Evolutionary conservation across 2,113 vertebrate genomes (phyloP).

Genomic region (Muntiacus reevesi): DNA sequence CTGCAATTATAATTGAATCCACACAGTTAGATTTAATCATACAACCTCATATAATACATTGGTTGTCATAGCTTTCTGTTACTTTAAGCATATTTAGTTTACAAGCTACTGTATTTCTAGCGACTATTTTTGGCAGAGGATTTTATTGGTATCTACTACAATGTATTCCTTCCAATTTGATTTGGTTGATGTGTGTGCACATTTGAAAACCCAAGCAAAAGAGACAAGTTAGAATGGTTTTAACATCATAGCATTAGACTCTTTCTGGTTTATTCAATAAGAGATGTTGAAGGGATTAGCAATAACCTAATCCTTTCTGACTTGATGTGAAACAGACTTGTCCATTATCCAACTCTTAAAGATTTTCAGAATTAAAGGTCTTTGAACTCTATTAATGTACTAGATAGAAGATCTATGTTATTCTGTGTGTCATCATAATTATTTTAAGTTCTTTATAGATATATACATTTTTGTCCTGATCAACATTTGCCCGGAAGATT

Average conservation of each 20-base stretch:
- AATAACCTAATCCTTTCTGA: neutral
- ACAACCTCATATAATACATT: slow-evolving; percentile 71
- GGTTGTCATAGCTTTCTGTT: slow-evolving; percentile 73
- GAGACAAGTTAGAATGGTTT: neutral
- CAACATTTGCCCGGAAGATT: neutral
- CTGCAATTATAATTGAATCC: slow-evolving; percentile 81
- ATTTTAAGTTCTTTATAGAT: slow-evolving; percentile 1
- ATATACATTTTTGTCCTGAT: neutral
- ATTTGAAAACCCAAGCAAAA: neutral
- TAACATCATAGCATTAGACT: neutral
- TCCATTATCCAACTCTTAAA: neutral
- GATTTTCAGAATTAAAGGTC: neutral
- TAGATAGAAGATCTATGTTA: neutral
- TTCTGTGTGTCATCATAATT: neutral
- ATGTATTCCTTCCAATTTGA: neutral
- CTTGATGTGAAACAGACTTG: neutral
- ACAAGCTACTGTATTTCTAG: slow-evolving; percentile 76
- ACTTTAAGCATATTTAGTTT: slow-evolving; percentile 74
- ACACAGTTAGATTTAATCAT: slow-evolving; percentile 74
- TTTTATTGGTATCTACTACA: neutral
- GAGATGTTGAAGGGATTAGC: neutral
- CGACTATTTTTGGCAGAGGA: slow-evolving; percentile 22
- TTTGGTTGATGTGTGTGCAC: neutral
- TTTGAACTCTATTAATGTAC: neutral
- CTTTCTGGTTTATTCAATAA: neutral